Base-by-base conservation (phyloP, 2,113 vertebrate species). In the Ceyx margarethae region DNA sequence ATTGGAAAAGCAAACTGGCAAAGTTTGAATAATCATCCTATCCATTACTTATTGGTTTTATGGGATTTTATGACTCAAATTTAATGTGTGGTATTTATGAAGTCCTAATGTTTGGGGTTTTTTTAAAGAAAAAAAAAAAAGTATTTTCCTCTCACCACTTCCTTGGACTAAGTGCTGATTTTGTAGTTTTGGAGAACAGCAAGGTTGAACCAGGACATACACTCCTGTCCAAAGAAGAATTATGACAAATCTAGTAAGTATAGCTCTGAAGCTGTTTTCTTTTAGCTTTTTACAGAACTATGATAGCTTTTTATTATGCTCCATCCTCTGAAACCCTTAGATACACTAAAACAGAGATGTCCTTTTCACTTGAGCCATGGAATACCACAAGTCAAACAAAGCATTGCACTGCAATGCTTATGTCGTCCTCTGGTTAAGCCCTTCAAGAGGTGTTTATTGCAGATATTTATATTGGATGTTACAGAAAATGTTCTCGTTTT, bases 391-490 rank as follows among this genome's bases (percentile, higher is more conserved):
- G 17, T 60, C 54, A 29, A 64, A 71, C 25, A 69, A 54, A 91
- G 57, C 60, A 90, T 75, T 81, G 33, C 43, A 40, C 75, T 93
- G 43, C 31, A 93, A 58, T 45, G 53, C 15, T 93, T 57, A 54
- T 45, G 6, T 53, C 89, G 78, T 73, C 43, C 69, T 95, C 84
- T 33, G 76, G 65, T 93, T 91, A 81, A 90, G 71, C 13, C 37
- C 31, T 42, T 78, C 1, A 3, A 46, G 29, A 28, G 37, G 67
- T 95, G 87, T 93, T 96, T 95, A 88, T 92, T 95, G 69, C 48
- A 93, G 26, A 58, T 90, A 69, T 95, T 97, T 97, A 45, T 92
- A 61, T 67, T 91, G 93, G 60, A 78, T 46, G 33, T 61, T 85
- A 60, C 6, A 10, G 74, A 13, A 67, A 94, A 43, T 37, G 37